phyloP scores from a whole-genome alignment of 2,113 vertebrate genomes.

The Lophura nycthemera region DNA sequence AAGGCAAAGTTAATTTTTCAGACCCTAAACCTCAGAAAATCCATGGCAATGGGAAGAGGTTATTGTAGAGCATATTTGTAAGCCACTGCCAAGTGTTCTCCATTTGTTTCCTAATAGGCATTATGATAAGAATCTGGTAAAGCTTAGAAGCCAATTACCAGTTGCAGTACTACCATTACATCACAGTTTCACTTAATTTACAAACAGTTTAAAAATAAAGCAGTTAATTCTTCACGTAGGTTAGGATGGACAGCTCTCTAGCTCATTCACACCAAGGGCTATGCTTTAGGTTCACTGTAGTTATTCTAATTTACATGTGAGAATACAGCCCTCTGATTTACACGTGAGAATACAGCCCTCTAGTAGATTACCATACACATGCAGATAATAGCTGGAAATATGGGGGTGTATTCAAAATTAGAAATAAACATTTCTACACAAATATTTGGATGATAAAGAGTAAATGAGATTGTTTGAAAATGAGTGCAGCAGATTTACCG shows the following conservation, averaged over 20 bases:
- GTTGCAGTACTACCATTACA: neutral
- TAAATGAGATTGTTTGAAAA: constrained; percentile 19
- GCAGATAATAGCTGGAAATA: neutral
- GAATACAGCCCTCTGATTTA: neutral
- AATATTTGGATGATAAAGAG: neutral
- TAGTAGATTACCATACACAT: neutral
- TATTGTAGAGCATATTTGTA: neutral
- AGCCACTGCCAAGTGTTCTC: neutral
- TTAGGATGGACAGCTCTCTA: neutral
- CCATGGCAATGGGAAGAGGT: neutral
- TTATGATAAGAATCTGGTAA: constrained; percentile 1
- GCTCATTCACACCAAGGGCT: neutral
- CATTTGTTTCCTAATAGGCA: constrained; percentile 27
- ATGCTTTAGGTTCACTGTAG: neutral
- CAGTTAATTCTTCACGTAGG: neutral
- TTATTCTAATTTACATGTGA: neutral
- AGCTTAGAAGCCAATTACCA: constrained; percentile 36
- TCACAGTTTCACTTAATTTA: constrained; percentile 37
- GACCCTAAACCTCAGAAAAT: neutral
- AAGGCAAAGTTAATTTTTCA: constrained; percentile 50
- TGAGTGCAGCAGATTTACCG: constrained; percentile 8
- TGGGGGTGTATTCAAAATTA: neutral
- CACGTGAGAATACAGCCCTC: neutral
- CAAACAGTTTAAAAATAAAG: constrained; percentile 38
- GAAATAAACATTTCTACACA: neutral